phyloP scores from a whole-genome alignment of 2,888 invertebrate genomes.

The Cosmia pyralina region DNA sequence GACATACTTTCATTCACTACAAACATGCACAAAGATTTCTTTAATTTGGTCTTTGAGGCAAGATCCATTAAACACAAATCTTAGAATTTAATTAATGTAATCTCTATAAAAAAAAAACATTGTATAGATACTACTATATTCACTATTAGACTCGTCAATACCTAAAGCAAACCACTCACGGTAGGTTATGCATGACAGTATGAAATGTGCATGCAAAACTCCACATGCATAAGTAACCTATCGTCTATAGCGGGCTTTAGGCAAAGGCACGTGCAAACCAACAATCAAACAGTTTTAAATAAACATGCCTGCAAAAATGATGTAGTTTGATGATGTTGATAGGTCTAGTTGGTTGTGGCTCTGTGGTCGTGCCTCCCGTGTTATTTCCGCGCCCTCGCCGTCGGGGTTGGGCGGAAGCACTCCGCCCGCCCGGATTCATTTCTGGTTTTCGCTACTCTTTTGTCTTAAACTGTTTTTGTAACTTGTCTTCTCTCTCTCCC shows the following conservation, averaged over 20 bases:
- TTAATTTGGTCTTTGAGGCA: not conserved
- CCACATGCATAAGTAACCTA: no score
- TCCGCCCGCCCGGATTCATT: conserved; percentile 87
- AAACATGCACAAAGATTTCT: not conserved
- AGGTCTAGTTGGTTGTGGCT: conserved; percentile 57
- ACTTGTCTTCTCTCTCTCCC: conserved; percentile 80
- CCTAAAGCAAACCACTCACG: no score
- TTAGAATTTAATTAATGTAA: not conserved
- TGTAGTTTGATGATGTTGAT: not conserved
- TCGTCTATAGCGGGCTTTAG: no score
- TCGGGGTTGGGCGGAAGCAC: conserved; percentile 78
- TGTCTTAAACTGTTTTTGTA: conserved; percentile 87
- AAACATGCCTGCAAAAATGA: not conserved
- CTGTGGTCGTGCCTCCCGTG: conserved; percentile 76
- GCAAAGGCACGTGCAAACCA: no score
- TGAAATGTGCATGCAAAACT: no score
- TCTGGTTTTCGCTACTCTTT: conserved; percentile 89
- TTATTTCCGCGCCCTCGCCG: conserved; percentile 79
- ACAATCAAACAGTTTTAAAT: not conserved
- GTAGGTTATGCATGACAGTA: no score
- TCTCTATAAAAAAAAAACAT: not conserved
- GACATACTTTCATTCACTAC: not conserved
- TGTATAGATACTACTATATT: not conserved
- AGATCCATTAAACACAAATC: not conserved
- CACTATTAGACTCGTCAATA: not conserved